Evolutionary conservation across 30 jellyfish, hydroid and myxozoan genomes (phyloP).

Genomic region (Phacellophora camtschatica): DNA sequence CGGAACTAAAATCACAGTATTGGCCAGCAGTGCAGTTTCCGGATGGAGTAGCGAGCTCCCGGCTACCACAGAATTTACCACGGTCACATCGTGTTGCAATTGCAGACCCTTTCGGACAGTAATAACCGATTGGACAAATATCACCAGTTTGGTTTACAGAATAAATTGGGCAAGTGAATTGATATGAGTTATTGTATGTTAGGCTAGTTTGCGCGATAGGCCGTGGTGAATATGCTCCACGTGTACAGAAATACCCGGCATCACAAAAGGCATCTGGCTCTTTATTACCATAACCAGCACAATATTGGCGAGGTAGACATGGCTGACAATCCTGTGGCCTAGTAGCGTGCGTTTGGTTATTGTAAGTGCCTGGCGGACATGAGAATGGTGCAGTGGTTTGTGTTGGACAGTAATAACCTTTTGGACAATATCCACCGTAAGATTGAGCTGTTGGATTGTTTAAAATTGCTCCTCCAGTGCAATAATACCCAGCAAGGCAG

Average conservation of each 20-base stretch:
- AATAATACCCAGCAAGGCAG: slow-evolving; percentile 88
- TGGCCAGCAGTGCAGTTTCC: slow-evolving; percentile 95
- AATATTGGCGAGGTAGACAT: slow-evolving; percentile 84
- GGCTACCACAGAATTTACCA: slow-evolving; percentile 81
- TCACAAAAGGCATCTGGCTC: slow-evolving; percentile 84
- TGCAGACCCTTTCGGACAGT: slow-evolving; percentile 88
- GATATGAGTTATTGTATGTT: slow-evolving; percentile 71
- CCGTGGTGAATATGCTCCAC: slow-evolving; percentile 83
- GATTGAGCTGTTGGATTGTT: slow-evolving; percentile 62
- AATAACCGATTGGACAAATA: slow-evolving; percentile 82
- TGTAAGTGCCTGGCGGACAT: slow-evolving; percentile 97
- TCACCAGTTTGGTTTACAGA: slow-evolving; percentile 91
- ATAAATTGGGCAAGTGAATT: slow-evolving; percentile 88
- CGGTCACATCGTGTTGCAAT: slow-evolving; percentile 79
- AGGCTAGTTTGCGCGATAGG: slow-evolving; percentile 59
- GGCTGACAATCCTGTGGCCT: slow-evolving; percentile 91
- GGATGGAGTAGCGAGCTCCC: slow-evolving; percentile 67
- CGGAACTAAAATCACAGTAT: slow-evolving; percentile 81
- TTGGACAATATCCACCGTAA: slow-evolving; percentile 90
- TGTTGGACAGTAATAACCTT: slow-evolving; percentile 87
- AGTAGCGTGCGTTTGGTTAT: slow-evolving; percentile 74
- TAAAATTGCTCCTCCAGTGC: slow-evolving; percentile 76
- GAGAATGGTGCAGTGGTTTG: slow-evolving; percentile 85
- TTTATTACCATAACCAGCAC: slow-evolving; percentile 81
- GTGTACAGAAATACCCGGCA: slow-evolving; percentile 82